Evolutionary conservation across 1,140 invertebrate genomes (phyloP), one percentile per base, ranked within the genome.

Genomic region (Habropoda laboriosa): DNA sequence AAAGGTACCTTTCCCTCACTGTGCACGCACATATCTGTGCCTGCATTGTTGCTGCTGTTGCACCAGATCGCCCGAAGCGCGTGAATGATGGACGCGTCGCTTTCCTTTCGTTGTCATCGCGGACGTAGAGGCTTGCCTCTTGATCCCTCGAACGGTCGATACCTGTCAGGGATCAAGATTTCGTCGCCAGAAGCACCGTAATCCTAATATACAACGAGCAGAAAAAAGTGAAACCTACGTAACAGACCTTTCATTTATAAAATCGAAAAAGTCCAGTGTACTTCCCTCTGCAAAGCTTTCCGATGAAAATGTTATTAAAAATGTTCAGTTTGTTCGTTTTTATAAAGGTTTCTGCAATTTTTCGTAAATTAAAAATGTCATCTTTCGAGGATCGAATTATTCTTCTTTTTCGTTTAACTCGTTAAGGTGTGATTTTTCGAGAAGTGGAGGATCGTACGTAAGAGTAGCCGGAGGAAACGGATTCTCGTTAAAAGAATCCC

Each of bases 31-130:
- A 12, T 12, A 30, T 35, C 45, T 27, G 58, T 55, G 73, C 58
- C 70, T 60, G 77, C 64, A 64, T 73, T 57, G 76, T 79, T 51
- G 75, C 63, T 57, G 72, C 60, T 58, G 72, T 83, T 81, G 77
- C 81, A 82, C 80, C 80, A 88, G 76, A 87, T 83, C 47, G 86
- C 86, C 79, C 42, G 73, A 21, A 84, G 83, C 74, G 5, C 32
- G 42, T 30, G 27, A 66, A 68, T 76, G 76, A 78, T 63, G 58
- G 40, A 80, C 81, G 21, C 35, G n/a, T 32, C n/a, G 67, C 53
- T 75, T 80, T 71, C 66, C 42, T 35, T 49, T 60, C 45, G n/a
- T 64, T 24, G 27, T 53, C 35, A 38, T 0, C 42, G 35, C 2
- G 6, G 18, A 21, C 21, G 21, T 61, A 13, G 30, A 21, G 49